These are phyloP conservation scores for Pagrus major DNA, from an alignment of 2,113 vertebrate genomes.

Conservation along the genomic window DNA sequence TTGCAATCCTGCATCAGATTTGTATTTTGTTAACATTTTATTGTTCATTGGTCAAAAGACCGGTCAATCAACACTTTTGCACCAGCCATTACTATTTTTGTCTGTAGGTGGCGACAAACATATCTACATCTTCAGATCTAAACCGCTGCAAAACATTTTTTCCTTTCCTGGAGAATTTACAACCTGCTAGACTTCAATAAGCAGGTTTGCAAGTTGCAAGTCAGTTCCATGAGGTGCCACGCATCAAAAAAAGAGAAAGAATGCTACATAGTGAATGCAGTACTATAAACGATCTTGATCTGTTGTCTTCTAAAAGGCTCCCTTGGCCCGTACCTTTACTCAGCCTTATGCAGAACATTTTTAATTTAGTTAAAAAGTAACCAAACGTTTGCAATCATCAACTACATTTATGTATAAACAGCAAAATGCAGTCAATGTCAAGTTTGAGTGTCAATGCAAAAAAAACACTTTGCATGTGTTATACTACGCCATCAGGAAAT, in stretches of 20 bases:
- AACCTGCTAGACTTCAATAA: not conserved
- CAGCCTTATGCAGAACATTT: slow-evolving; percentile 2
- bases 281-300: slow-evolving; percentile 24
- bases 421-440: slow-evolving; percentile 32
- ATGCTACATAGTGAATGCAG: slow-evolving; percentile 65
- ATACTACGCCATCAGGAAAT: slow-evolving; percentile 30
- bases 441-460: slow-evolving; percentile 52
- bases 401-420: slow-evolving; percentile 32
- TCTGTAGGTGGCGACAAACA: not conserved
- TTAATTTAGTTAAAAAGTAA: slow-evolving; percentile 36
- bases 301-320: slow-evolving; percentile 19
- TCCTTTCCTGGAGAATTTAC: slow-evolving; percentile 10
- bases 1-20: not conserved
- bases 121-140: not conserved
- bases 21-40: not conserved
- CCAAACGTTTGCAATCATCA: slow-evolving; percentile 33
- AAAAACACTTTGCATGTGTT: slow-evolving; percentile 19
- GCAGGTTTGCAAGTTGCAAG: slow-evolving; percentile 3
- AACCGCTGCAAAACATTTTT: not conserved
- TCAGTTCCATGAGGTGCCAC: slow-evolving; percentile 21
- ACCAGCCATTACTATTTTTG: not conserved
- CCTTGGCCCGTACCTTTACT: slow-evolving; percentile 1
- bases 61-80: not conserved
- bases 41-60: not conserved
- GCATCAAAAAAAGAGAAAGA: slow-evolving; percentile 12